Conservation (phyloP, 2,888 invertebrate species). For the Andrena bicolor region DNA sequence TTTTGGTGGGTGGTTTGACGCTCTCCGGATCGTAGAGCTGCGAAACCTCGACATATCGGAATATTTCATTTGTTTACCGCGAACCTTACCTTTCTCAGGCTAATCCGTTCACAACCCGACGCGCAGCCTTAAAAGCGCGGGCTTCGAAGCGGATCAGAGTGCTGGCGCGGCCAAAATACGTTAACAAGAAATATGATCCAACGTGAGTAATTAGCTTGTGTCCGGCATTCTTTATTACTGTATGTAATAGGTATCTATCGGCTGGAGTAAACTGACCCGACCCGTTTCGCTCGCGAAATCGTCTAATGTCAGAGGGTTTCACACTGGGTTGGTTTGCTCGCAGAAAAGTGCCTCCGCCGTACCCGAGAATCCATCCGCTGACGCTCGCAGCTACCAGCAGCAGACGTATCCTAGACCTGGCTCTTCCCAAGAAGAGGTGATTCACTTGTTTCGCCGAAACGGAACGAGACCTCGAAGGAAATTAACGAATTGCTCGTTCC, state of each 20-base stretch:
- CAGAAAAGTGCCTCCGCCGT: constrained; percentile 65
- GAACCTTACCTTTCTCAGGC: constrained; percentile 59
- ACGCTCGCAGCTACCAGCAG: constrained; percentile 64
- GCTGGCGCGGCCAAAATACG: constrained; percentile 75
- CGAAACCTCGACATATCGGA: too few species aligned
- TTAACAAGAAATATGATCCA: constrained; percentile 74
- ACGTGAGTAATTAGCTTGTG: constrained; percentile 65
- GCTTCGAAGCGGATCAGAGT: constrained; percentile 76
- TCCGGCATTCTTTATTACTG: too few species aligned
- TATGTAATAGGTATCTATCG: too few species aligned
- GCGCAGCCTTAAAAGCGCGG: constrained; percentile 72
- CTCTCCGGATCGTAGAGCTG: too few species aligned
- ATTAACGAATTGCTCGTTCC: constrained; percentile 38
- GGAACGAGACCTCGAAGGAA: background rate
- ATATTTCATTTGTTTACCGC: background rate
- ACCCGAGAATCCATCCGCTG: constrained; percentile 68
- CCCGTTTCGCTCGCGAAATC: too few species aligned
- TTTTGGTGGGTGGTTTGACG: constrained; percentile 34
- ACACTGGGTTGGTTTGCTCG: background rate
- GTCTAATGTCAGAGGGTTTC: too few species aligned
- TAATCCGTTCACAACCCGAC: constrained; percentile 66
- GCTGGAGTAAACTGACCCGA: too few species aligned
- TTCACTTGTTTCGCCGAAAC: background rate
- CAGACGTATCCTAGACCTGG: constrained; percentile 75
- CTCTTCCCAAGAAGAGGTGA: constrained; percentile 75